Percentiles rank a stretch among this genome's conserved stretches.
phyloP scores from a whole-genome alignment of 2,888 invertebrate species.

The Mycalesis mineus region DNA sequence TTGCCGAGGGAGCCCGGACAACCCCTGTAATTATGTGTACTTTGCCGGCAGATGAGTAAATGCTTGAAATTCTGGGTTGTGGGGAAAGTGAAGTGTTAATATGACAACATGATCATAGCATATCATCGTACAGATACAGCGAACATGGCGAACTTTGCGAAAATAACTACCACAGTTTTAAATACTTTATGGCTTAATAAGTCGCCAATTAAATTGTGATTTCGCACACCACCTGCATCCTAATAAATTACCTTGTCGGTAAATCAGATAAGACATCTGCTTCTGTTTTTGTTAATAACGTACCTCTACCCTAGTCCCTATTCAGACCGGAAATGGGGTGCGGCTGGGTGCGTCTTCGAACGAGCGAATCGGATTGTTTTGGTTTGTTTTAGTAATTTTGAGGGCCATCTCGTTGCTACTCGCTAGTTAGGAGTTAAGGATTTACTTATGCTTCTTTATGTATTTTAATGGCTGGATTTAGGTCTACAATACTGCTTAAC shows the following conservation, averaged over 20 bases:
- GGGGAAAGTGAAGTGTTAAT: conserved; percentile 75
- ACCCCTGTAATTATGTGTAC: conserved; percentile 66
- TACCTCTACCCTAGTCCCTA: conserved; percentile 46
- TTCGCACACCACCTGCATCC: neutral
- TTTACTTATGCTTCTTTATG: no score
- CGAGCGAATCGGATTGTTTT: conserved; percentile 49
- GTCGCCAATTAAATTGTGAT: neutral
- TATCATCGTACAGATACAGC: conserved; percentile 47
- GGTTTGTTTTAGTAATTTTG: conserved; percentile 31
- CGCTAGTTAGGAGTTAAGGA: no score
- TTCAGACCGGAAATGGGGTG: conserved; percentile 66
- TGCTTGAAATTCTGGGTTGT: conserved; percentile 70
- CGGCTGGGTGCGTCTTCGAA: conserved; percentile 70
- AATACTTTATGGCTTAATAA: conserved; percentile 9
- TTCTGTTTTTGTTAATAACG: conserved; percentile 53
- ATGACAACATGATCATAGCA: conserved; percentile 71
- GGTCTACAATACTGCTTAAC: no score
- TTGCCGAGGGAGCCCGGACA: conserved; percentile 43
- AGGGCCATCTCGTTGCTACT: neutral
- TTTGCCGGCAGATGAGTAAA: conserved; percentile 74
- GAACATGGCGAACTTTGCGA: conserved; percentile 54
- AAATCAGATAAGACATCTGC: conserved; percentile 41
- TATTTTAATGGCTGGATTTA: no score
- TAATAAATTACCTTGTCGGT: conserved; percentile 12
- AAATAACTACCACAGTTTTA: conserved; percentile 46